Evolutionary conservation across 2,888 invertebrate genomes (phyloP).

Genomic region (Cheilosia scutellata): DNA sequence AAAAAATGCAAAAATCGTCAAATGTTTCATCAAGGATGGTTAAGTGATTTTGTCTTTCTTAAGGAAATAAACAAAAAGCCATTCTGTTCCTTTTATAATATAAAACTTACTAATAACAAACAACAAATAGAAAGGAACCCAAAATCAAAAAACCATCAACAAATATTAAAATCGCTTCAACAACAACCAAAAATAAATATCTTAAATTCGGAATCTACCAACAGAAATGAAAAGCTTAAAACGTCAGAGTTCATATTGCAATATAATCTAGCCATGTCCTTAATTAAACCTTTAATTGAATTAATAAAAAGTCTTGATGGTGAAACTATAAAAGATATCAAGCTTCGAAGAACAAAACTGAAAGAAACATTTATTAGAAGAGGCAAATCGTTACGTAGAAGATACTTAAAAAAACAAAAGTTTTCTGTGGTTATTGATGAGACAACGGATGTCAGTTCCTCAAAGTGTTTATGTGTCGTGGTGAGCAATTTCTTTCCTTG

Average conservation of each 20-base stretch:
- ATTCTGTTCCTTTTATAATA: slow-evolving; percentile 4
- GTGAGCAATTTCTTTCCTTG: slow-evolving; percentile 6
- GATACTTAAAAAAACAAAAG: slow-evolving; percentile 13
- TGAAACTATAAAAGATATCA: slow-evolving; percentile 11
- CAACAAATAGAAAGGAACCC: slow-evolving; percentile 6
- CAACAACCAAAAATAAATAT: slow-evolving; percentile 18
- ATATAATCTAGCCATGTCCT: slow-evolving; percentile 26
- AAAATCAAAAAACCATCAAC: slow-evolving; percentile 25
- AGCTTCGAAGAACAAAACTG: slow-evolving; percentile 16
- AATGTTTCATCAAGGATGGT: not conserved
- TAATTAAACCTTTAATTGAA: slow-evolving; percentile 19
- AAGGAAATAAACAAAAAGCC: slow-evolving; percentile 15
- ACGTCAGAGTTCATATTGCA: slow-evolving; percentile 20
- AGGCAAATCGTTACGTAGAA: slow-evolving; percentile 21
- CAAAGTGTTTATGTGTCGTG: slow-evolving; percentile 15
- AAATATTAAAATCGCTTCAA: slow-evolving; percentile 1
- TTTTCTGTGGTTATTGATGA: slow-evolving; percentile 9
- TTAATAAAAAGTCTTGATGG: slow-evolving; percentile 19
- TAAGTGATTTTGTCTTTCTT: slow-evolving; percentile 11
- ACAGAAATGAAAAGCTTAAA: slow-evolving; percentile 22
- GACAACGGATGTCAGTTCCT: slow-evolving; percentile 12
- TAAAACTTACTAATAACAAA: slow-evolving; percentile 16
- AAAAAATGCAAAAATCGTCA: too few species aligned
- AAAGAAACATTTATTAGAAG: slow-evolving; percentile 22
- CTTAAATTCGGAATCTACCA: slow-evolving; percentile 2